Evolutionary conservation across 2,888 invertebrate species (phyloP).

Genomic region (Pristionchus arcanus): DNA sequence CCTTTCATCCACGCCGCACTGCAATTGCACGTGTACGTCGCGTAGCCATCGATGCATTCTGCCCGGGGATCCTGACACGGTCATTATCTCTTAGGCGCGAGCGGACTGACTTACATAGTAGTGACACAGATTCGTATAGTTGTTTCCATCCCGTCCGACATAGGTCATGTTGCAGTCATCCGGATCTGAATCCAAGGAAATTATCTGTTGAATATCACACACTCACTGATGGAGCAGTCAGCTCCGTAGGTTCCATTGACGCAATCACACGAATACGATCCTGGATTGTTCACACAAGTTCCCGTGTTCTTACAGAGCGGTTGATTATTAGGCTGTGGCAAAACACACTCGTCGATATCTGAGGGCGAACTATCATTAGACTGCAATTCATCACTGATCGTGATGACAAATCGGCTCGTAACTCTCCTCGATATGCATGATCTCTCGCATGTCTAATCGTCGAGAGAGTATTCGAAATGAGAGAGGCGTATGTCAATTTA

Average conservation of each 20-base stretch:
- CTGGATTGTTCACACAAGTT: conserved; percentile 8
- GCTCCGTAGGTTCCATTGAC: conserved; percentile 3
- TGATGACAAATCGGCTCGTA: no score
- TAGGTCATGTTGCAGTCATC: conserved; percentile 33
- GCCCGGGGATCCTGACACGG: background rate
- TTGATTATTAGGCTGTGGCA: background rate
- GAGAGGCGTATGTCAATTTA: no score
- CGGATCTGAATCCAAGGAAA: conserved; percentile 9
- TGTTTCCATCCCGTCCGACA: background rate
- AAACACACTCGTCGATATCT: background rate
- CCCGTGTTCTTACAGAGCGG: background rate
- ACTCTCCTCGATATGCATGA: no score
- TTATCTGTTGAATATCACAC: background rate
- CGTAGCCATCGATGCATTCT: background rate
- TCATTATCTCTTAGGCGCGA: no score
- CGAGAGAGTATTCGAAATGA: no score
- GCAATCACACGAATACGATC: background rate
- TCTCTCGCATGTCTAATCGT: no score
- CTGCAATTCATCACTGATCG: background rate
- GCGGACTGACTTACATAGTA: background rate
- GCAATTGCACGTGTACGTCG: conserved; percentile 27
- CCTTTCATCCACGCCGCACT: background rate
- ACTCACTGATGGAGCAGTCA: background rate
- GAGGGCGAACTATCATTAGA: background rate
- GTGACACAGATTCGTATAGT: background rate